Conservation (phyloP, 2,797 vertebrate species). For the Scarus forsteni region DNA sequence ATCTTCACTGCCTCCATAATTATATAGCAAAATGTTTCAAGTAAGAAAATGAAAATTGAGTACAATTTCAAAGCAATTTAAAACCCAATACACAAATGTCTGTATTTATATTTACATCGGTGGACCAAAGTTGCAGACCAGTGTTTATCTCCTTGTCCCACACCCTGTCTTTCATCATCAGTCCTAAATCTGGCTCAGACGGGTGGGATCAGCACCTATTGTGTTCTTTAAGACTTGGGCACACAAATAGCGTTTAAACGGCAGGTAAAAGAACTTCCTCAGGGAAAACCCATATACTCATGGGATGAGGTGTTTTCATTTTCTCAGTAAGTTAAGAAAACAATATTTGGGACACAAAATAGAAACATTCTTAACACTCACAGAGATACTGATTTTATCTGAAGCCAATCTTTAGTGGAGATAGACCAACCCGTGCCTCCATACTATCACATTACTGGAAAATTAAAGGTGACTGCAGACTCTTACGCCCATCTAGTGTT, state of each 20-base stretch:
- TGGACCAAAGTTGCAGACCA: conserved; percentile 19
- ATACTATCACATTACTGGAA: too few species aligned
- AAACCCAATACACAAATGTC: too few species aligned
- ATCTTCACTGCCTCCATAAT: too few species aligned
- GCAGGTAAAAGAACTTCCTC: conserved; percentile 40
- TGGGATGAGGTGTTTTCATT: neutral
- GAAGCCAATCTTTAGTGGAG: too few species aligned
- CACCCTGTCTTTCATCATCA: conserved; percentile 65
- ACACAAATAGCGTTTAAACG: conserved; percentile 58
- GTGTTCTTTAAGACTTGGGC: conserved; percentile 70
- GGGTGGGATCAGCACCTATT: conserved; percentile 72
- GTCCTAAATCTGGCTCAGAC: conserved; percentile 65
- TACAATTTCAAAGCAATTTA: too few species aligned
- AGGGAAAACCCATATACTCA: conserved; percentile 50
- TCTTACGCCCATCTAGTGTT: conserved; percentile 71
- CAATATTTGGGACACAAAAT: too few species aligned
- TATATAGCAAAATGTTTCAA: too few species aligned
- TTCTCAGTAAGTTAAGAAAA: neutral
- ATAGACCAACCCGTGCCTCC: too few species aligned
- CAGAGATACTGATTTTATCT: too few species aligned
- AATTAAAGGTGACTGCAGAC: conserved; percentile 17
- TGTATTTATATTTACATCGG: conserved; percentile 1
- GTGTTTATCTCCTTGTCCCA: conserved; percentile 60
- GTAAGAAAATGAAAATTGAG: too few species aligned
- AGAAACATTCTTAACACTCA: too few species aligned